Evolutionary conservation across 2,797 vertebrate species (phyloP), one percentile per base, ranked within the genome.

Genomic region (Champsocephalus gunnari): DNA sequence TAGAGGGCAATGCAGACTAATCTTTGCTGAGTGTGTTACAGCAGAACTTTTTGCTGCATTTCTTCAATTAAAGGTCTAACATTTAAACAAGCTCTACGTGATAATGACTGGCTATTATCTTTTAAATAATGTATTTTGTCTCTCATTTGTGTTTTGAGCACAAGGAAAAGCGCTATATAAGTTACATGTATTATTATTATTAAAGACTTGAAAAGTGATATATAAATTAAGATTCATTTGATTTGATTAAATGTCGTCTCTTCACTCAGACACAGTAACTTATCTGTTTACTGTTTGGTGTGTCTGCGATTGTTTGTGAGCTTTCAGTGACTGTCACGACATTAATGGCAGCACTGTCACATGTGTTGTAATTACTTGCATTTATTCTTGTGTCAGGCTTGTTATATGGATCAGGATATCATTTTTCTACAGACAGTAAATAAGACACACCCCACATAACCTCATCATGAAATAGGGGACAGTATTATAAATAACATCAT

Each of bases 1-100:
- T 66, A 79, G 88, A 38, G 60, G 88, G 83, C 72, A 63, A 55
- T 56, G 4, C 10, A 83, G 69, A 19, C 74, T 49, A 1, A 61
- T 75, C 63, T 74, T 75, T 61, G 9, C 9, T 69, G 2, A 34
- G 2, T 48, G 3, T 32, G 41, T 49, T 10, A 4, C 65, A 74
- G 9, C 9, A 16, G 51, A 41, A 3, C 9, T 7, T 2, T 41
- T 66, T 11, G 3, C 3, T 43, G 0, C 53, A 28, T 73, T 59
- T 67, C 3, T 72, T 12, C n/a, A 34, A 58, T 48, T 0, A n/a
- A 34, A 55, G 1, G 10, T 58, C 5, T 13, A 32, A 9, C 28
- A 1, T 57, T 14, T 45, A 5, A 16, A 1, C 2, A 19, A 17
- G 11, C 12, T 32, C 5, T 32, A 41, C 21, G 21, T 16, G 13